phyloP scores from a whole-genome alignment of 2,113 vertebrate species.

The Phasianus colchicus region DNA sequence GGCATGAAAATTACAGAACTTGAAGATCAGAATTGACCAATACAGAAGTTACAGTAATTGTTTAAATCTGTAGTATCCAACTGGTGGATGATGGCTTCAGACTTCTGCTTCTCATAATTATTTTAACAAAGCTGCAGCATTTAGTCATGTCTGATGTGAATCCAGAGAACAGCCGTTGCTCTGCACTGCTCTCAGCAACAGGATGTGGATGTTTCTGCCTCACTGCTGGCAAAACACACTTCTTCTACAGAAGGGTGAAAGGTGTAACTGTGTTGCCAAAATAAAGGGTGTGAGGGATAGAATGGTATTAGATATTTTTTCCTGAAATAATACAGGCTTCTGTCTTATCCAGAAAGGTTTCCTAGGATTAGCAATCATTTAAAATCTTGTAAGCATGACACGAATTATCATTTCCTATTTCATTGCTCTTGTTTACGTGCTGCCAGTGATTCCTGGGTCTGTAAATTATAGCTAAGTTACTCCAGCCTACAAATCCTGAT shows the following conservation, averaged over 20 bases:
- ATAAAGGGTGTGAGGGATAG: not conserved
- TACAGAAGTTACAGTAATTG: constrained; percentile 3
- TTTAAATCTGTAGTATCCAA: constrained; percentile 24
- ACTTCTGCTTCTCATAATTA: constrained; percentile 31
- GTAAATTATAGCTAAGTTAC: constrained; percentile 53
- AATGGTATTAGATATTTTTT: not conserved
- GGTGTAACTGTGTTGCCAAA: not conserved
- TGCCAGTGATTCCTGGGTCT: constrained; percentile 53
- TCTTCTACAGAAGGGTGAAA: not conserved
- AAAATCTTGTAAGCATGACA: constrained; percentile 59
- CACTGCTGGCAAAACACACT: not conserved
- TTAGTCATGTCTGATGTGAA: not conserved
- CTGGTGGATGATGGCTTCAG: constrained; percentile 26
- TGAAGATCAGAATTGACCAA: constrained; percentile 21
- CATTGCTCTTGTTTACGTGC: constrained; percentile 56
- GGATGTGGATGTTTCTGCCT: not conserved
- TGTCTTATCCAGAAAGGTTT: constrained; percentile 24
- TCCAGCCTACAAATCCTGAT: constrained; percentile 40
- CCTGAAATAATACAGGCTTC: constrained; percentile 10
- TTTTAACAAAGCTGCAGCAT: constrained; percentile 54
- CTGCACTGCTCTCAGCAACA: constrained; percentile 25
- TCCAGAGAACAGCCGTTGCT: not conserved
- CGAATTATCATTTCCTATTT: constrained; percentile 62
- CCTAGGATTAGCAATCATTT: constrained; percentile 48
- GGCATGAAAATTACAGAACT: constrained; percentile 22